Conservation (phyloP, 2,797 vertebrate species). For the Anguilla obscura region DNA sequence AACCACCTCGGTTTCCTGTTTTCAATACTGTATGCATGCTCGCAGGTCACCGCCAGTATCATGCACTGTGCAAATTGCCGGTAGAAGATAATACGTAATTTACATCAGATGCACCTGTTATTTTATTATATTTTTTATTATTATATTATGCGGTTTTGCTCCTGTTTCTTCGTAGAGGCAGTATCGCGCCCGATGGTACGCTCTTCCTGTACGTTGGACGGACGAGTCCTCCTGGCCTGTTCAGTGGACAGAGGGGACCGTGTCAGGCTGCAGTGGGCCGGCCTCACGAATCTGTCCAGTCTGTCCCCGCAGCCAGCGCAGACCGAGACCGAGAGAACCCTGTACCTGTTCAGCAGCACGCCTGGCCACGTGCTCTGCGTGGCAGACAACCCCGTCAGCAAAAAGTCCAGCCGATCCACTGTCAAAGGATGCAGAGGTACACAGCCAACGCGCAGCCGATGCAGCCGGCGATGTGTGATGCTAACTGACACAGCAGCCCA, state of each 20-base stretch:
- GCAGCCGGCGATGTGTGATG: background rate
- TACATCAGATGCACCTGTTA: no score
- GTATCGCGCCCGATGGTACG: background rate
- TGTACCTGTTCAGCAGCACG: background rate
- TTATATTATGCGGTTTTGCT: background rate
- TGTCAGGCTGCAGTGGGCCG: background rate
- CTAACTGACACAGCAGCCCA: background rate
- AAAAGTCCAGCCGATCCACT: background rate
- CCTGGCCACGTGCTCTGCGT: background rate
- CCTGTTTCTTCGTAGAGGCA: background rate
- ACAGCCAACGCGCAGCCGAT: background rate
- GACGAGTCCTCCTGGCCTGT: background rate
- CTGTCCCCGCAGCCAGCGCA: background rate
- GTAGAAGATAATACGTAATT: no score
- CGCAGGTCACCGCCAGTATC: no score
- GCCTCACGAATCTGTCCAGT: background rate
- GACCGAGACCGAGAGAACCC: background rate
- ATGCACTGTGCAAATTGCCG: no score
- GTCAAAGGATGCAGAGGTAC: conserved; percentile 1
- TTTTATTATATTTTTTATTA: no score
- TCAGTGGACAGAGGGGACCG: background rate
- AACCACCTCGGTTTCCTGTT: background rate
- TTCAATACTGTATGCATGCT: background rate
- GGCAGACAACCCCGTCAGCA: conserved; percentile 11
- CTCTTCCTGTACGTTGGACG: background rate